These are phyloP conservation scores for Rutpela maculata DNA, from an alignment of 2,888 invertebrate genomes.

Conservation along the genomic window DNA sequence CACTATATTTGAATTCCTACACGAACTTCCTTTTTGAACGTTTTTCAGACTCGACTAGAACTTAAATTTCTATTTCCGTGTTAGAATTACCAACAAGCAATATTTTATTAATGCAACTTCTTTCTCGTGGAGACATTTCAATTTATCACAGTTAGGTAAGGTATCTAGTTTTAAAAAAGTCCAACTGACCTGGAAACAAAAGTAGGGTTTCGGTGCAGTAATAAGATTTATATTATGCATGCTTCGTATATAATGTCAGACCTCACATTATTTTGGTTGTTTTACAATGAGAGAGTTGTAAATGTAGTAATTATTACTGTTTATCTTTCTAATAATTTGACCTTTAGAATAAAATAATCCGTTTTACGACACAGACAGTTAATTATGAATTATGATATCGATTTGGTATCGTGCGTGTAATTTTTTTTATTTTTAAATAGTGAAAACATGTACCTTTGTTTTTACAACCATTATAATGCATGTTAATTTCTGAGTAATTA, in stretches of 20 bases:
- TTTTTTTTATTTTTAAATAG: neutral
- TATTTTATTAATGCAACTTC: neutral
- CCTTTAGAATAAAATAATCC: neutral
- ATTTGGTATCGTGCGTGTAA: neutral
- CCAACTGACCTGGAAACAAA: neutral
- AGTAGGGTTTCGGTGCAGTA: neutral
- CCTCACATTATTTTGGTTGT: neutral
- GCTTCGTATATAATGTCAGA: neutral
- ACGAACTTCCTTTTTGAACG: no score
- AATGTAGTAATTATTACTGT: neutral
- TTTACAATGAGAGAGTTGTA: neutral
- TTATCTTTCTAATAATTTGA: neutral
- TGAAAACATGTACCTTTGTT: slow-evolving; percentile 1
- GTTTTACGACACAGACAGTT: neutral
- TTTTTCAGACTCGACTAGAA: no score
- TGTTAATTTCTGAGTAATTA: neutral
- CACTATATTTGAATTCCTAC: no score
- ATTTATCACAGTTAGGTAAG: neutral
- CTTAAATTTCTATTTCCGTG: neutral
- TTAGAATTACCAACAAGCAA: neutral
- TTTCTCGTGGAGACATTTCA: neutral
- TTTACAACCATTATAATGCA: neutral
- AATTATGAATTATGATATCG: slow-evolving; percentile 7
- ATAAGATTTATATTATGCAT: neutral
- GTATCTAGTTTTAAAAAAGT: neutral